Evolutionary conservation across 64 coral and sea anemone species (phyloP), one percentile per base, ranked within the genome.

Genomic region (Cladopsammia gracilis): DNA sequence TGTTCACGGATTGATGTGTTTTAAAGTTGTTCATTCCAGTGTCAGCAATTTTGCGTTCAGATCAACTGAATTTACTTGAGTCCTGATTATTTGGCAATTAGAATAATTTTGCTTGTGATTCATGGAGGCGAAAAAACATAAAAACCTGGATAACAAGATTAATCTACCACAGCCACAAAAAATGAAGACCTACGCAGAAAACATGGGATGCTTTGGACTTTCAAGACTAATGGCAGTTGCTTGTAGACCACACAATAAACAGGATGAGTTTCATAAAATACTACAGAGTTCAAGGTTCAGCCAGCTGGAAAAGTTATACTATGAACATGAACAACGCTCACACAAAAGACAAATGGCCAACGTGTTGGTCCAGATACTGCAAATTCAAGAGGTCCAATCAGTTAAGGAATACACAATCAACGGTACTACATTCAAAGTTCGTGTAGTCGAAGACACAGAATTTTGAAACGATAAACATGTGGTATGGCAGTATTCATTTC

Each of bases 281-380:
- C 46, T 71, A 58, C 56, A 75, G 51, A 92, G 45, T 53, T 68
- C 79, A 53, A 92, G 90, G 48, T 81, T 73, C 49, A 81, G 25
- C 67, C 64, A 79, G 25, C 79, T 42, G 79, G 90, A 86, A 58
- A 49, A 92, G 57, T 42, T 72, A 48, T 92, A 79, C 68, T 84
- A 82, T 67, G 78, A 57, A 47, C 76, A 80, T 18, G 75, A 15
- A 62, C 62, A 79, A 25, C 48, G 73, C 22, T 68, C n/a, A 65
- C 66, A 62, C 75, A 90, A 20, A 44, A 48, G 62, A 44, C 59
- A 82, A 43, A 60, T 82, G 18, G 23, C 78, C 0, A 82, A 82
- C 43, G 78, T 65, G 59, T 20, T 82, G 18, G 15, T 82, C 9
- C 58, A 82, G 18, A 82, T 82, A 64, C 16, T 82, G 3, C 78